Percentiles rank a stretch among this genome's conserved stretches.
Conservation (phyloP, 2,888 invertebrate species). For the Eupsilia transversa region DNA sequence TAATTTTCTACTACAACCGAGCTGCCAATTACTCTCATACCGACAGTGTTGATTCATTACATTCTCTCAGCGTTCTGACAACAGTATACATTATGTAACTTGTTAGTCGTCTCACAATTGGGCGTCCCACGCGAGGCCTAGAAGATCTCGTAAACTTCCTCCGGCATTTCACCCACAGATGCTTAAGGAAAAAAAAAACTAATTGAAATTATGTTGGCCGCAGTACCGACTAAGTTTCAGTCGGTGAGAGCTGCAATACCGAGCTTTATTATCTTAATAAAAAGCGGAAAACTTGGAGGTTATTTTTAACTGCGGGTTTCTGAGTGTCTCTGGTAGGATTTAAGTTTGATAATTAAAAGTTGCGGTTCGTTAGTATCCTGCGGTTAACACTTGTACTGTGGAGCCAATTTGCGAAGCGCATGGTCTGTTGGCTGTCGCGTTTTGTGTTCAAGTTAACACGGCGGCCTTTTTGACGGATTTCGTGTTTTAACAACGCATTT, state of each 20-base stretch:
- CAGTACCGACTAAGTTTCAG: constrained; percentile 70
- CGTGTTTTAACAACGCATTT: constrained; percentile 37
- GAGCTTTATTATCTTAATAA: constrained; percentile 79
- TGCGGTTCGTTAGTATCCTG: constrained; percentile 75
- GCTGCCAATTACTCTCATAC: constrained; percentile 17
- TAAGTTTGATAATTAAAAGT: constrained; percentile 88
- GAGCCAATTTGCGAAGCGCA: constrained; percentile 72
- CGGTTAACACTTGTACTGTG: constrained; percentile 71
- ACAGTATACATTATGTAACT: constrained; percentile 22
- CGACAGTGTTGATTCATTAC: constrained; percentile 30
- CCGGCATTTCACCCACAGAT: constrained; percentile 48
- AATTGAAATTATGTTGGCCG: constrained; percentile 79
- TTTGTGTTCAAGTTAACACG: constrained; percentile 54
- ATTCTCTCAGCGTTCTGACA: constrained; percentile 6
- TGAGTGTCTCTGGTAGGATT: constrained; percentile 75
- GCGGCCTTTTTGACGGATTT: constrained; percentile 46
- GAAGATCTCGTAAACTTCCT: constrained; percentile 54
- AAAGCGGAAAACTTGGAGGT: constrained; percentile 70
- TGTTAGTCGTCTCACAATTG: constrained; percentile 17
- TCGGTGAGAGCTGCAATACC: constrained; percentile 71
- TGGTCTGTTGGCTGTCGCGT: constrained; percentile 57
- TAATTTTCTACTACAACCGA: not conserved
- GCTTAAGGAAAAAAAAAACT: constrained; percentile 63
- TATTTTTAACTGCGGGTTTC: constrained; percentile 77
- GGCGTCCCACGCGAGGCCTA: constrained; percentile 10